These are phyloP conservation scores for Nylanderia fulva DNA, from an alignment of 1,140 invertebrate genomes.

Conservation along the genomic window DNA sequence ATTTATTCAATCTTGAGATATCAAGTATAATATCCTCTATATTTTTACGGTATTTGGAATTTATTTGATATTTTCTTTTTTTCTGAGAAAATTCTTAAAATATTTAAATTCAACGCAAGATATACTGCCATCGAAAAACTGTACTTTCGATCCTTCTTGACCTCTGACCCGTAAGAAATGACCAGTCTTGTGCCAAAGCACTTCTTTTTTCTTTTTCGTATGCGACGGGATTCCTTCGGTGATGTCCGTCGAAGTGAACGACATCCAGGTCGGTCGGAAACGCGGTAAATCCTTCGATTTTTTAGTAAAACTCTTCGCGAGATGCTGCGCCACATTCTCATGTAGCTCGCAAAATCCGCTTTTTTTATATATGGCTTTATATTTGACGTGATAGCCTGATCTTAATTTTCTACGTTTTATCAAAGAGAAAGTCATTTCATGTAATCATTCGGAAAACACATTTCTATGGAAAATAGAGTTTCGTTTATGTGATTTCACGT, in stretches of 20 bases:
- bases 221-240: slow-evolving; percentile 23
- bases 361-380: neutral
- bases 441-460: neutral
- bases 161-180: slow-evolving; percentile 3
- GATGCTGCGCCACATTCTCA: slow-evolving; percentile 46
- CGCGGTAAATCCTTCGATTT: slow-evolving; percentile 61
- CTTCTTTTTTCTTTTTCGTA: slow-evolving; percentile 14
- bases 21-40: neutral
- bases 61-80: neutral
- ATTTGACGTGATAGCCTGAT: neutral
- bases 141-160: slow-evolving; percentile 18
- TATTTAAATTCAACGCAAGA: slow-evolving; percentile 9
- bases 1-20: neutral
- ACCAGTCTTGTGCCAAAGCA: slow-evolving; percentile 6
- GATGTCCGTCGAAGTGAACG: slow-evolving; percentile 42
- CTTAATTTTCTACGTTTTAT: neutral
- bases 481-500: neutral
- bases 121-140: neutral
- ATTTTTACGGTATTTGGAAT: neutral
- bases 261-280: slow-evolving; percentile 45
- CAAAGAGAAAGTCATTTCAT: neutral
- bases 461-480: neutral
- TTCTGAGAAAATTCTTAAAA: neutral
- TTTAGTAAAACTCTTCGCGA: slow-evolving; percentile 17
- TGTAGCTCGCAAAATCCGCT: slow-evolving; percentile 19